These are phyloP conservation scores for Nerophis ophidion DNA, from an alignment of 2,113 vertebrate species.

Conservation along the genomic window DNA sequence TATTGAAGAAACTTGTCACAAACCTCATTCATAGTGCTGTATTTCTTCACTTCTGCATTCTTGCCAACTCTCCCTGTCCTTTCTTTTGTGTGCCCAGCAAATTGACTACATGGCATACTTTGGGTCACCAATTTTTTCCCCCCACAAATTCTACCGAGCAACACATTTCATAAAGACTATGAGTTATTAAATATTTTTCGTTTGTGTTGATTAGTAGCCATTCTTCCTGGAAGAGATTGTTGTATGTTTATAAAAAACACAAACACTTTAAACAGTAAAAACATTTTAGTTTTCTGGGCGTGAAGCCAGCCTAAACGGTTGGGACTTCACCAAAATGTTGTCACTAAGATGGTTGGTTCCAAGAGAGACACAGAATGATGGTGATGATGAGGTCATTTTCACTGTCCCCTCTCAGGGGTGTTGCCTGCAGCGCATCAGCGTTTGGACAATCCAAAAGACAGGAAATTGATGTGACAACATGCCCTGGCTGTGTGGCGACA, in stretches of 20 bases:
- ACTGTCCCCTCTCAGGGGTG: conserved; percentile 37
- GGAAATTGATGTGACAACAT: conserved; percentile 51
- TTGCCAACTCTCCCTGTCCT: not conserved
- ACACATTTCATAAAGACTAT: not conserved
- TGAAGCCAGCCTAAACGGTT: not conserved
- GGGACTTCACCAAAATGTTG: not conserved
- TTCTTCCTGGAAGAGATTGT: too few relatives aligned
- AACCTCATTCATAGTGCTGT: not conserved
- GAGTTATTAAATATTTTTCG: not conserved
- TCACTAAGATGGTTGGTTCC: not conserved
- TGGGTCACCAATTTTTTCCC: not conserved
- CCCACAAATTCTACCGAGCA: not conserved
- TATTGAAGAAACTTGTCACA: too few relatives aligned
- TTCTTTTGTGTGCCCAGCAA: not conserved
- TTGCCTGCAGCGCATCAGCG: conserved; percentile 41
- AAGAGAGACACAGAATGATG: conserved; percentile 14
- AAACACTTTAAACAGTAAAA: not conserved
- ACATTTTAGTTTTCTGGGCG: not conserved
- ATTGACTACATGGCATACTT: not conserved
- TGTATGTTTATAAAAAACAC: too few relatives aligned
- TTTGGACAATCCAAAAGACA: conserved; percentile 51
- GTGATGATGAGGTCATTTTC: conserved; percentile 40
- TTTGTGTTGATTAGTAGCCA: not conserved
- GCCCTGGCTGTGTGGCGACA: conserved; percentile 45
- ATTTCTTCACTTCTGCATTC: not conserved